phyloP scores from a whole-genome alignment of 1,140 invertebrate species.

The Pseudomyrmex cubaensis region DNA sequence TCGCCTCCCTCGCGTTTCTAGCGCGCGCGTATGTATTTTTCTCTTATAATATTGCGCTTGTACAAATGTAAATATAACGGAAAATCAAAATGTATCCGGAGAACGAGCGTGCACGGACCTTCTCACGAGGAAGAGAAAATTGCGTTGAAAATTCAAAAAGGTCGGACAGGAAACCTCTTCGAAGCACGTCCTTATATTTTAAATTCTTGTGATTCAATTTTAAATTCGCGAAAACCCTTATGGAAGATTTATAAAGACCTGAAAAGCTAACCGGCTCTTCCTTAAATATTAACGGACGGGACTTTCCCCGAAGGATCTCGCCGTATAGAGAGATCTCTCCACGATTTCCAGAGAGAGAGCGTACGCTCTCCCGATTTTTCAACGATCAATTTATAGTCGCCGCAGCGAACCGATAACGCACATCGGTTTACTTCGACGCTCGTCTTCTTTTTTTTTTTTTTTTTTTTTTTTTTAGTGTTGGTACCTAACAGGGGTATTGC shows the following conservation, averaged over 20 bases:
- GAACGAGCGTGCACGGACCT: too few relatives aligned
- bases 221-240: slow-evolving; percentile 15
- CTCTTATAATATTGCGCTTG: too few relatives aligned
- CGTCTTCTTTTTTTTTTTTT: background rate
- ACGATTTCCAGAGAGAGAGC: background rate
- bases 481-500: slow-evolving; percentile 97
- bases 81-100: too few relatives aligned
- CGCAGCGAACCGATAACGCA: slow-evolving; percentile 12
- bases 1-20: background rate
- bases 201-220: slow-evolving; percentile 12
- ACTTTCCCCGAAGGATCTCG: slow-evolving; percentile 11
- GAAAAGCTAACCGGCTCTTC: background rate
- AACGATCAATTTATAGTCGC: background rate
- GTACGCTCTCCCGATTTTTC: background rate
- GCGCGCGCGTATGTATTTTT: too few relatives aligned
- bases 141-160: background rate
- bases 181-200: background rate
- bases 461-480: slow-evolving; percentile 71
- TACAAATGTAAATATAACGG: background rate
- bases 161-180: background rate
- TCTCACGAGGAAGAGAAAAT: background rate
- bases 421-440: slow-evolving; percentile 28
- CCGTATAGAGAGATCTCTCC: background rate
- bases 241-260: background rate
- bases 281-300: slow-evolving; percentile 1